These are phyloP conservation scores for Cartodere bifasciata DNA, from an alignment of 2,888 invertebrate genomes.

Conservation along the genomic window DNA sequence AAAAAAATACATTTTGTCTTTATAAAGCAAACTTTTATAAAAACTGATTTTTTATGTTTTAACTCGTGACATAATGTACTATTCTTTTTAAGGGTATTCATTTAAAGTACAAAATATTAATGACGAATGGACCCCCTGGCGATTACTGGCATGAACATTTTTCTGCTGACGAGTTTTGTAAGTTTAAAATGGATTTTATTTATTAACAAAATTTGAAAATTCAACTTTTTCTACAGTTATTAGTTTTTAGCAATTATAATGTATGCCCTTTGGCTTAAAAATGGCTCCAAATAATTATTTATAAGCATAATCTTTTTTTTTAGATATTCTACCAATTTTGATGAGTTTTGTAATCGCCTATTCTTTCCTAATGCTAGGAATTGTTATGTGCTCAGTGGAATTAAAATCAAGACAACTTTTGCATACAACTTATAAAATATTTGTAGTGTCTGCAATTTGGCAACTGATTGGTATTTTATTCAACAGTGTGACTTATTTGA, in stretches of 20 bases:
- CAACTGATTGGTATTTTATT: slow-evolving; percentile 61
- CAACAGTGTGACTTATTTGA: slow-evolving; percentile 57
- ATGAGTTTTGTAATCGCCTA: slow-evolving; percentile 64
- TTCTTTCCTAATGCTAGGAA: slow-evolving; percentile 54
- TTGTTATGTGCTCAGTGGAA: slow-evolving; percentile 63
- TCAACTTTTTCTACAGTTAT: no score
- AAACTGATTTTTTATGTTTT: no score
- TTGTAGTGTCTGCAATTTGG: slow-evolving; percentile 54
- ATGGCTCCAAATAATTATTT: no score
- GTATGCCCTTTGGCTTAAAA: no score
- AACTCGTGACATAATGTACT: background rate
- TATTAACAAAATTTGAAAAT: no score
- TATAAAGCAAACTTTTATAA: no score
- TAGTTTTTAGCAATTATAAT: no score
- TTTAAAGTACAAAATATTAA: slow-evolving; percentile 64
- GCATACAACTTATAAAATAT: slow-evolving; percentile 82
- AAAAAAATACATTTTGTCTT: no score
- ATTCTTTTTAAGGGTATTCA: slow-evolving; percentile 52
- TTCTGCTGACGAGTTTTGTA: slow-evolving; percentile 91
- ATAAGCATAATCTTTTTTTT: slow-evolving; percentile 23
- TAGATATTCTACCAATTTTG: slow-evolving; percentile 78
- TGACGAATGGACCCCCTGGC: slow-evolving; percentile 76
- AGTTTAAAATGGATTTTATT: slow-evolving; percentile 33
- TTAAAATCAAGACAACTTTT: slow-evolving; percentile 67
- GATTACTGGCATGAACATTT: slow-evolving; percentile 83